Evolutionary conservation across 2,797 vertebrate species (phyloP), one percentile per base, ranked within the genome.

Genomic region (Gobionotothen gibberifrons): DNA sequence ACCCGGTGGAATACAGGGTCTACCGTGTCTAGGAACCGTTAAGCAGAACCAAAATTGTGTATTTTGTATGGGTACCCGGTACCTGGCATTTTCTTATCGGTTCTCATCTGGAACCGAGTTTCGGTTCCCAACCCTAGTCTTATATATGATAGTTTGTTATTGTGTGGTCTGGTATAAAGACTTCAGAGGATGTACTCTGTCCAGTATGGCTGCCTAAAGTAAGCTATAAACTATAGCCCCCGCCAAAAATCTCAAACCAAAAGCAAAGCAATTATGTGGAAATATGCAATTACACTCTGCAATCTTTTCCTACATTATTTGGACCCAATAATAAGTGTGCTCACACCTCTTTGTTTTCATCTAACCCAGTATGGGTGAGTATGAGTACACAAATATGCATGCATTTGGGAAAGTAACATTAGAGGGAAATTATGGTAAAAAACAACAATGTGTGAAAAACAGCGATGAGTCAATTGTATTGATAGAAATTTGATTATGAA

Each of bases 401-500:
- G 19, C 4, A 54, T 29, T 57, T 56, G 19, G 60, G 70, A 44
- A 32, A 29, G 49, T 12, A 54, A 65, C 68, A 64, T 19, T 8
- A 32, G 52, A n/a, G 8, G 21, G 39, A 65, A 61, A 74, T 5
- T 26, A 61, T 19, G 42, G 40, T 19, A 13, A 13, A 43, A 6
- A 52, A 22, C 22, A 22, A 22, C 22, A 22, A 22, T 22, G 22
- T 22, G 22, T 22, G 22, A 22, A 22, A 46, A 65, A 68, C 63
- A 69, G 58, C 0, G 7, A 61, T 68, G 39, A 79, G 26, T 72
- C 58, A 64, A 59, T 32, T 13, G 40, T 56, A 15, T 43, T 29
- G 12, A 57, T 15, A 46, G 75, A 64, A 69, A 51, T 36, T 26
- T 10, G 62, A 49, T 70, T 69, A 0, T 78, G 26, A 64, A 54